Percentiles rank a stretch among this genome's conserved stretches.
These are phyloP conservation scores for Triplophysa rosa DNA, from an alignment of 2,113 vertebrate genomes.

Conservation along the genomic window DNA sequence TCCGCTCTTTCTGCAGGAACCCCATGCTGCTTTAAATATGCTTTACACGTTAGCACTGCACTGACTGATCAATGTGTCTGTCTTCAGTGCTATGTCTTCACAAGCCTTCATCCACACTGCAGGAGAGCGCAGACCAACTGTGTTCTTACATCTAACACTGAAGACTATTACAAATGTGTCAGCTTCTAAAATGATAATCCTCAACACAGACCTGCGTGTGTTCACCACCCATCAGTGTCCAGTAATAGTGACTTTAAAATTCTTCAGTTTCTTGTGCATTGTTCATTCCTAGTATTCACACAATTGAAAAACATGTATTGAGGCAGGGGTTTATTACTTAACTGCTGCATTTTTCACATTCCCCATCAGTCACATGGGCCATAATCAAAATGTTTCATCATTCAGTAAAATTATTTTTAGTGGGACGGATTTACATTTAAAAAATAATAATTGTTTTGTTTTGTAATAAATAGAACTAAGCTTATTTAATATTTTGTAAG, in stretches of 20 bases:
- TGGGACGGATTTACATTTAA: too few relatives aligned
- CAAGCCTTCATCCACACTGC: not conserved
- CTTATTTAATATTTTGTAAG: too few relatives aligned
- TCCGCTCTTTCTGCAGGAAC: not conserved
- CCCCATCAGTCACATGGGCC: not conserved
- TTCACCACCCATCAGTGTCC: not conserved
- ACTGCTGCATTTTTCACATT: not conserved
- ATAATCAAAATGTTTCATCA: too few relatives aligned
- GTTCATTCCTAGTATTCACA: not conserved
- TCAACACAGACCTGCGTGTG: not conserved
- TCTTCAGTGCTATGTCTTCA: not conserved
- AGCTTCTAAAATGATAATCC: not conserved
- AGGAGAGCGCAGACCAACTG: not conserved
- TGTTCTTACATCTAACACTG: not conserved
- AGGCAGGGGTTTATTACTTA: not conserved
- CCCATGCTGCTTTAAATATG: not conserved
- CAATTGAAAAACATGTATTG: not conserved
- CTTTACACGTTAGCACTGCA: slow-evolving; percentile 6
- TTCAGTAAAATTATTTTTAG: too few relatives aligned
- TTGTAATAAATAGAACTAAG: too few relatives aligned
- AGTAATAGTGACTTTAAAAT: not conserved
- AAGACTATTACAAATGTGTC: too few relatives aligned
- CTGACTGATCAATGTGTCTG: slow-evolving; percentile 2
- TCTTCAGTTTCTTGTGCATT: too few relatives aligned
- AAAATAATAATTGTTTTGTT: too few relatives aligned